Base-by-base conservation (phyloP, 2,797 vertebrate species). In the Taeniopygia guttata region DNA sequence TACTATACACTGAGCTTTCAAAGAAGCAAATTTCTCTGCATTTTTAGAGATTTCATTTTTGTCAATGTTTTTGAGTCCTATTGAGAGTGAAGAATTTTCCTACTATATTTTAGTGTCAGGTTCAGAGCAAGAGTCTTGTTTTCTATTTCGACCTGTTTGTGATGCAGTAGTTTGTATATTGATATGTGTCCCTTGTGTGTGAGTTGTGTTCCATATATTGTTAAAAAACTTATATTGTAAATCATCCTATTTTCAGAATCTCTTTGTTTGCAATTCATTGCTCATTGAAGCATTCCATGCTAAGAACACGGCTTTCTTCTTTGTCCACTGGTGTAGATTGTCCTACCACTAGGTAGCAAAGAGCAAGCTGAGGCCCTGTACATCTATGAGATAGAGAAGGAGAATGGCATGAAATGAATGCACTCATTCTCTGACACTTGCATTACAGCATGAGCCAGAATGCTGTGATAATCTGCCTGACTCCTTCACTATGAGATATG, bases 1-100 rank as follows among this genome's bases (percentile, higher is more conserved):
- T 70, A 55, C 77, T 64, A 36, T 89, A 88, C 48, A 29, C 49
- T 93, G 78, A 77, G 30, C 63, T 94, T 93, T 83, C 58, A 75
- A 20, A 46, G 60, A 91, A 92, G 40, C 56, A 91, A 34, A 73
- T 13, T 45, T 75, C 34, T 87, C 67, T 87, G n/a, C 16, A 32
- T 46, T 92, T 94, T 74, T 84, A 70, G 77, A 94, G 19, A 32
- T 63, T 27, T 54, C 10, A 58, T 56, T 84, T 87, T 76, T 86
- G 36, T 76, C 36, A n/a, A 55, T 92, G 16, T 63, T 94, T 85
- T 85, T 69, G 36, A 92, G 43, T 14, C 30, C 25, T 66, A 9
- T 34, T 87, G 46, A 76, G 27, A 88, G 7, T 36, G 15, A 76
- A 87, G 54, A 32, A 2, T 55, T 79, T 40, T 89, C 38, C 49